Conservation (phyloP, 2,113 vertebrate species). For the Alces alces region DNA sequence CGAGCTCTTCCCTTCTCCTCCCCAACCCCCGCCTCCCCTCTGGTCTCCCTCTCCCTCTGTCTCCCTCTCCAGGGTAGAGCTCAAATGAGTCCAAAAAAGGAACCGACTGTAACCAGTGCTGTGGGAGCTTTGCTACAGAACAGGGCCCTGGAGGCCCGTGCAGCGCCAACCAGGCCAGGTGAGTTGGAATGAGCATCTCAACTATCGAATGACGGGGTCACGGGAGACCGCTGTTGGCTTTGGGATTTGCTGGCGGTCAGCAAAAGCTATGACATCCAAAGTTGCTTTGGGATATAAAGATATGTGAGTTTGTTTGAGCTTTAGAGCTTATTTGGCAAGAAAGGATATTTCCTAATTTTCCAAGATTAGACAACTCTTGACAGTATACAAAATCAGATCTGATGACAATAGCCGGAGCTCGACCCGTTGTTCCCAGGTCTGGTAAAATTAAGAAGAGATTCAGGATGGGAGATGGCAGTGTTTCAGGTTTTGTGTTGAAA, state of each 20-base stretch:
- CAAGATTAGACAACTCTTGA: background rate
- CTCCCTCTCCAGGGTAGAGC: slow-evolving; percentile 54
- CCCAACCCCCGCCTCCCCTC: background rate
- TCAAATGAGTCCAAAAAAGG: slow-evolving; percentile 33
- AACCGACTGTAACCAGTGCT: slow-evolving; percentile 46
- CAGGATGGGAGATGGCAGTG: background rate
- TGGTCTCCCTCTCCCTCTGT: background rate
- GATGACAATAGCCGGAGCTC: background rate
- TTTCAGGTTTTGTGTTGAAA: background rate
- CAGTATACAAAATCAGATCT: background rate
- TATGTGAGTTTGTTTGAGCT: background rate
- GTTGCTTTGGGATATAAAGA: background rate
- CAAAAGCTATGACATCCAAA: background rate
- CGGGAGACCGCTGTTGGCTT: background rate
- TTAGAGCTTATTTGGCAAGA: background rate
- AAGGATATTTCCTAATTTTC: background rate
- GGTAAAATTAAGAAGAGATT: background rate
- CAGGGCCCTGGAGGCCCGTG: background rate
- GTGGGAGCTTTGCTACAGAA: slow-evolving; percentile 63
- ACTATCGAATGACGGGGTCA: rapidly evolving
- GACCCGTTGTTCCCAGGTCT: background rate
- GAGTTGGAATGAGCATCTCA: background rate
- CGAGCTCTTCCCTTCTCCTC: background rate
- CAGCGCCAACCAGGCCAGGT: background rate
- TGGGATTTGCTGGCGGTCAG: background rate